Evolutionary conservation across 2,797 vertebrate genomes (phyloP), one percentile per base, ranked within the genome.

Genomic region (Melanotaenia pygmaea): DNA sequence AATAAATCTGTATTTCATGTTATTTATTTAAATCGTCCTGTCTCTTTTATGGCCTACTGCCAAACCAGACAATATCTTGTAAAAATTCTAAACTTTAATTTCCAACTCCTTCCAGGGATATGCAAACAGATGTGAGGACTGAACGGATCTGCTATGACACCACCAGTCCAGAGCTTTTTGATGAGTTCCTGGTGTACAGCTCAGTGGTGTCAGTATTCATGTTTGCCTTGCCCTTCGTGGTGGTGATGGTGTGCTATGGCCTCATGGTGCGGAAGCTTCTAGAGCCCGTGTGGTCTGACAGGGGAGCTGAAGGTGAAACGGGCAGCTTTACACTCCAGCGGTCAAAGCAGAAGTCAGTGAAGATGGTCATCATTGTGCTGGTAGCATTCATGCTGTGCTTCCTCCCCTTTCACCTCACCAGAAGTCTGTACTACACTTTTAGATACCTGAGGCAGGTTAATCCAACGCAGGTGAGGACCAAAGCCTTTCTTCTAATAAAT

Each of bases 351-450:
- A 99, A 97, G 87, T 98, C 98, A 0, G 95, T 98, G 65, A 98
- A 96, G 94, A 99, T 97, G 95, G 97, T 99, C 11, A 85, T 98
- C 60, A 94, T 98, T 0, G 96, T 99, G 63, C 79, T 98, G 88
- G 80, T 93, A 0, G 93, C 93, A 2, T 99, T 99, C 79, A 92
- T 96, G 12, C 89, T 99, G 13, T 98, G 97, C 75, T 99, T 99
- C 76, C 93, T 99, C 73, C 97, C 98, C 1, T 99, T 98, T 86
- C 97, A 99, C 0, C 79, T 99, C 85, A 99, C 96, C 14, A 95
- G 98, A 14, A 97, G 95, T 43, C 92, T 99, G 67, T 98, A 99
- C 84, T 99, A 99, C 86, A 95, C 91, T 62, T 97, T 98, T 83
- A 92, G 97, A 64, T 96, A 95, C 35, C 89, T 96, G 67, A 92